Evolutionary conservation across 1,140 invertebrate genomes (phyloP), one percentile per base, ranked within the genome.

Genomic region (Rhyacophila brunnea): DNA sequence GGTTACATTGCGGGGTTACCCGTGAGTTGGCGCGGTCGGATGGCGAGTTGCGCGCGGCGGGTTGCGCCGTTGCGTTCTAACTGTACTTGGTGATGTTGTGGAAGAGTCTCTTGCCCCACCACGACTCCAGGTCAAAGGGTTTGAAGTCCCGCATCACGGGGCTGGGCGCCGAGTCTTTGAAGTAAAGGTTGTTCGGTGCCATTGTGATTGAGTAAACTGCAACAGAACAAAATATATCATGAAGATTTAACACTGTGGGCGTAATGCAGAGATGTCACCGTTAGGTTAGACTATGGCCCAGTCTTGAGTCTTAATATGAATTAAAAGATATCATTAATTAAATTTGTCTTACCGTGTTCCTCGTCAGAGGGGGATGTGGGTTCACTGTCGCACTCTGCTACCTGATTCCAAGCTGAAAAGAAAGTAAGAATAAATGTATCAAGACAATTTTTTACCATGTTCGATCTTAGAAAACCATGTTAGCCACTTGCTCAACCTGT

Each of bases 41-140:
- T n/a, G n/a, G n/a, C n/a, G n/a, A n/a, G n/a, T n/a, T n/a, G n/a
- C 36, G n/a, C n/a, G n/a, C n/a, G n/a, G n/a, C n/a, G 52, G 38
- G 57, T 10, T 10, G 35, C 10, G 36, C 35, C 42, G 20, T 3
- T 6, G 19, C 1, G 19, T 32, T 52, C 62, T 64, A 87, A 53
- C 86, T 81, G 18, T 85, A 89, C 68, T 88, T 88, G 46, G 87
- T 89, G 68, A 89, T 87, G 69, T 88, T 90, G 65, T 90, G 87
- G 72, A 88, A 90, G 42, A 93, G 75, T 62, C 90, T 76, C 69
- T 90, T 89, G 40, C 90, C 90, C 90, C 90, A 93, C 89, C 90
- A 93, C 10, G 88, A 86, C 69, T 92, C 91, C 66, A 93, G 75
- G 76, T 93, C 90, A 68, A 93, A 93, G 6, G 90, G 89, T 68